Percentiles rank a stretch among this genome's conserved stretches.
phyloP scores from a whole-genome alignment of 2,888 invertebrate species.

The Eristalis tenax region DNA sequence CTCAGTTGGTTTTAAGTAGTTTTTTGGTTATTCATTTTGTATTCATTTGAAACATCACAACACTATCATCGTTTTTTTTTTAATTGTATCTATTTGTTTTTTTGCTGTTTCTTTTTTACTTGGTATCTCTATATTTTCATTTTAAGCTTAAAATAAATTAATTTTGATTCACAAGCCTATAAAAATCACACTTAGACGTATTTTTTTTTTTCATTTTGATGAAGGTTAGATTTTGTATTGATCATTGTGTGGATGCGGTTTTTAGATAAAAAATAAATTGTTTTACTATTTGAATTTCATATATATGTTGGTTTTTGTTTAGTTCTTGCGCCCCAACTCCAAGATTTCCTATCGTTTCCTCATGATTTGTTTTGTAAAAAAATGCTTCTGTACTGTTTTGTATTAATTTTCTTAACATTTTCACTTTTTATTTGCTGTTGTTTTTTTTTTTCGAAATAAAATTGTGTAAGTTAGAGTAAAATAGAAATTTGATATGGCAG shows the following conservation, averaged over 20 bases:
- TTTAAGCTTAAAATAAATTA: conserved; percentile 61
- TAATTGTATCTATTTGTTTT: conserved; percentile 49
- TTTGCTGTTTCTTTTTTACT: conserved; percentile 16
- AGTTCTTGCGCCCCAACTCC: conserved; percentile 79
- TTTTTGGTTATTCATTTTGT: conserved; percentile 60
- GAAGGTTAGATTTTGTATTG: conserved; percentile 57
- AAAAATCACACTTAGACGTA: conserved; percentile 66
- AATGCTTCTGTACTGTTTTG: conserved; percentile 48
- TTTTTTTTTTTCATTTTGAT: conserved; percentile 37
- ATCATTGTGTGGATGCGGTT: conserved; percentile 54
- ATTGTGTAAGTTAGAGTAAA: conserved; percentile 58
- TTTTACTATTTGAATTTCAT: conserved; percentile 60
- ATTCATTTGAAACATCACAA: conserved; percentile 72
- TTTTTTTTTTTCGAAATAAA: conserved; percentile 39
- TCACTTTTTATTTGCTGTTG: neutral
- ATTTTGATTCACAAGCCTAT: conserved; percentile 71
- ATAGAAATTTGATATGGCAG: conserved; percentile 75
- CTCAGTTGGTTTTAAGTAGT: conserved; percentile 28
- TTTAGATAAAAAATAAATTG: conserved; percentile 42
- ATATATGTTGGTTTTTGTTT: conserved; percentile 41
- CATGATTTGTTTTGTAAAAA: conserved; percentile 24
- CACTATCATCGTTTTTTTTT: conserved; percentile 55
- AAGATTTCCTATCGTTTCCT: conserved; percentile 74
- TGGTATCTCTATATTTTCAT: conserved; percentile 36
- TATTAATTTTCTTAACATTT: conserved; percentile 36